Base-by-base conservation (phyloP, 1,140 invertebrate genomes). In the Zelostemma sp. region DNA sequence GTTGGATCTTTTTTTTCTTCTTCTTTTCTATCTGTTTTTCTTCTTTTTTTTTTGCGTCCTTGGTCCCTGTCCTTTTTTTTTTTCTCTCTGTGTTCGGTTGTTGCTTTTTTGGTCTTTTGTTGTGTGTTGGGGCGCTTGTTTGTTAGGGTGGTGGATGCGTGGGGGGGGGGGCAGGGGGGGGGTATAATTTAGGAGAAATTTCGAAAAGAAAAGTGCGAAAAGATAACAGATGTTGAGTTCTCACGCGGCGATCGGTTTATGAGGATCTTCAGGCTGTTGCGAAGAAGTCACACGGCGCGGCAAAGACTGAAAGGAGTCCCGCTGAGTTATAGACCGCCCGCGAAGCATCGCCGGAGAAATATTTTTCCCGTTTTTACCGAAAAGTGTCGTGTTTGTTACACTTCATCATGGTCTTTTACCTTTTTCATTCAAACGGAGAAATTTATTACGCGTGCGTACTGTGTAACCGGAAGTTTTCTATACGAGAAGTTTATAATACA, bases 321-420 rank as follows among this genome's bases (percentile, higher is more conserved):
- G 64, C 25, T 16, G 57, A 14, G 64, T 12, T 6, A 21, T 51
- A 9, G 64, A 68, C 57, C 64, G 58, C 64, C 64, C 58, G 64
- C 57, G 21, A 68, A 46, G 57, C 47, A 53, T 40, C 14, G 31
- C 43, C 59, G 55, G 31, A 19, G 43, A 68, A 55, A 62, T 54
- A 68, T 55, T 54, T 62, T 48, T 33, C 25, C 53, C 47, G 43
- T 54, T 62, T 62, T 61, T 25, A 46, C 16, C 15, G 16, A 43
- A 61, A 60, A 49, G 45, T 17, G 17, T 38, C 50, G 35, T 25
- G 21, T 33, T 60, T 57, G 35, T 41, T 53, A 31, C 51, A 55
- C 25, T 45, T 28, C 35, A 15, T 41, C 40, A 25, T 25, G 40
- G 40, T 47, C 9, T 21, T 58, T 53, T 47, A 49, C 40, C 14